Percentiles rank a stretch among this genome's conserved stretches.
Conservation (phyloP, 2,113 vertebrate species). For the Alethe diademata region DNA sequence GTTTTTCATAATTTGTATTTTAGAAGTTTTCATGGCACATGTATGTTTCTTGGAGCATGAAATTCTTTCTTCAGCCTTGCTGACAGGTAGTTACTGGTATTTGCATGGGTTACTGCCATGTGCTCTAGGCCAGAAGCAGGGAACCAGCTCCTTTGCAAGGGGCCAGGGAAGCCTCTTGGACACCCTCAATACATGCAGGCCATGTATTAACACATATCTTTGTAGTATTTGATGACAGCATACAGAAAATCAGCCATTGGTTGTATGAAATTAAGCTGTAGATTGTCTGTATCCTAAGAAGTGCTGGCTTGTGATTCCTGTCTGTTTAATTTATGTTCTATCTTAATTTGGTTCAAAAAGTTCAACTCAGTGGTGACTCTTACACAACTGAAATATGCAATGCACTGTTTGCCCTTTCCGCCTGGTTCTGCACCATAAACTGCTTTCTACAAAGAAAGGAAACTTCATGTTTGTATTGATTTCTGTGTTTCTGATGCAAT, state of each 20-base stretch:
- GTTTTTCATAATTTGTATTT: background rate
- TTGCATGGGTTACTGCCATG: background rate
- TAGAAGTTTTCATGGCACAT: background rate
- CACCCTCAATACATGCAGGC: background rate
- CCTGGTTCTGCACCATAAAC: background rate
- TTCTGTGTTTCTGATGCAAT: background rate
- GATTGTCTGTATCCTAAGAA: background rate
- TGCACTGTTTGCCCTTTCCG: background rate
- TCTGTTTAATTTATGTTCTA: background rate
- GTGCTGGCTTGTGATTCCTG: background rate
- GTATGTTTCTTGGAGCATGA: background rate
- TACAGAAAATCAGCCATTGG: background rate
- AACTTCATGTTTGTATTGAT: background rate
- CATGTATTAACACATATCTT: background rate
- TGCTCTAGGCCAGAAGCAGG: background rate
- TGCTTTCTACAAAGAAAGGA: background rate
- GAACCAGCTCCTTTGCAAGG: background rate
- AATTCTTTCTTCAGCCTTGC: background rate
- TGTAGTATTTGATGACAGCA: background rate
- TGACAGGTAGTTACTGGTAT: background rate
- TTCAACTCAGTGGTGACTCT: background rate
- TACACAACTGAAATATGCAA: background rate
- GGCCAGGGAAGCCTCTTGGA: background rate
- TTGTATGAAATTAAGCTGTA: background rate
- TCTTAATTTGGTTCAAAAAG: background rate